Evolutionary conservation across 2,888 invertebrate genomes (phyloP), one percentile per base, ranked within the genome.

Genomic region (Panzeria rudis): DNA sequence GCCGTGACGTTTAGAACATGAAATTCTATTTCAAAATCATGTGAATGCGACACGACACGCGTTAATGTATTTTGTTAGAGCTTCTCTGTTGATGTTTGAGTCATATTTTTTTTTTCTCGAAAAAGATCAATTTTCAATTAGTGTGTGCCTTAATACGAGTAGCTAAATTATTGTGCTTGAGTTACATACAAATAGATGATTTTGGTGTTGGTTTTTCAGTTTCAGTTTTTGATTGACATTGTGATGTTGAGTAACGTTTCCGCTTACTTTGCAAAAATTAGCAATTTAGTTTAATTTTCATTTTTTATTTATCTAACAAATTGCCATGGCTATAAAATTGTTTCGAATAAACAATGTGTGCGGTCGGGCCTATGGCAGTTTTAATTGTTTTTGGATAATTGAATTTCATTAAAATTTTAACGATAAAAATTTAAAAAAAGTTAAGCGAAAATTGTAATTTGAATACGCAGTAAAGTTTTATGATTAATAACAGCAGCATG

Each of bases 1-100:
- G 85, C 78, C 82, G 13, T 79, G 78, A 85, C 75, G 75, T 79
- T 82, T 75, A 71, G 54, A 81, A 78, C 77, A 68, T 69, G 25
- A 62, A 82, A 82, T 54, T 69, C 11, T 41, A 71, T 77, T 77
- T 64, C n/a, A 64, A 56, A 35, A 59, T 56, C 62, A 82, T 64
- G 47, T 41, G 56, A 82, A 82, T 54, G 32, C 11, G 82, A 69
- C 76, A 77, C 11, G 82, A 69, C 76, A 77, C 71, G 76, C 76
- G 69, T 82, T 82, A 82, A 71, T 64, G 69, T 56, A 76, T 71
- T 81, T 81, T 35, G 54, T 62, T 54, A n/a, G 7, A 50, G 47
- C 15, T 41, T 13, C 13, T 20, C 13, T 20, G 61, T 0, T 25
- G 8, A 29, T 47, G 29, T 72, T 79, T 62, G 17, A 71, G 17